Conservation (phyloP, 92 coral and sea anemone species). For the Parazoanthus atlanticus region DNA sequence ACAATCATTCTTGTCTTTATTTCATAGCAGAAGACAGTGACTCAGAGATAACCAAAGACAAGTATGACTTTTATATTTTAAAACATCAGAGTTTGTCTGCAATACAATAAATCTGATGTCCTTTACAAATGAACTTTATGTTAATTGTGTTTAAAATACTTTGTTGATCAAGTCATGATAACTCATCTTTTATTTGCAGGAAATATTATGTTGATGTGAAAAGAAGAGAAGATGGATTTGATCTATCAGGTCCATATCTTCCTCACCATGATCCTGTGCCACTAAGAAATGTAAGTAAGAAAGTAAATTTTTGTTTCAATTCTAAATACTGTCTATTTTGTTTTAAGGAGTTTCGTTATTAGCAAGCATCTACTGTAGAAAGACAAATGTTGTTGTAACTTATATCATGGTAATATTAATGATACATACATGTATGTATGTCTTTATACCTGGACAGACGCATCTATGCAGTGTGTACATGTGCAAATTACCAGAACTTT, state of each 20-base stretch:
- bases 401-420: too few relatives aligned
- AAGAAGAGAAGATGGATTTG: slow-evolving; percentile 97
- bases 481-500: too few relatives aligned
- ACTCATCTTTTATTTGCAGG: slow-evolving; percentile 48
- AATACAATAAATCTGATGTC: background rate
- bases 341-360: too few relatives aligned
- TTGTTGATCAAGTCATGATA: background rate
- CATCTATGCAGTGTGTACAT: too few relatives aligned
- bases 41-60: slow-evolving; percentile 52
- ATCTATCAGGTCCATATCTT: slow-evolving; percentile 86
- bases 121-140: background rate
- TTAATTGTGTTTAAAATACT: background rate
- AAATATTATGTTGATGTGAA: slow-evolving; percentile 94
- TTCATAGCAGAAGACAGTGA: slow-evolving; percentile 77
- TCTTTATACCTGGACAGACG: too few relatives aligned
- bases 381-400: too few relatives aligned
- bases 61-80: slow-evolving; percentile 16
- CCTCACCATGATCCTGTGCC: slow-evolving; percentile 89
- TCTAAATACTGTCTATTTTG: too few relatives aligned
- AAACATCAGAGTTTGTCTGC: background rate
- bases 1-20: slow-evolving; percentile 75
- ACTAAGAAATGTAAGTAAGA: slow-evolving; percentile 80
- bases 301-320: background rate
- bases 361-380: too few relatives aligned
- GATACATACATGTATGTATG: too few relatives aligned